These are phyloP conservation scores for Apodemia zela DNA, from an alignment of 2,888 invertebrate genomes.

Conservation along the genomic window DNA sequence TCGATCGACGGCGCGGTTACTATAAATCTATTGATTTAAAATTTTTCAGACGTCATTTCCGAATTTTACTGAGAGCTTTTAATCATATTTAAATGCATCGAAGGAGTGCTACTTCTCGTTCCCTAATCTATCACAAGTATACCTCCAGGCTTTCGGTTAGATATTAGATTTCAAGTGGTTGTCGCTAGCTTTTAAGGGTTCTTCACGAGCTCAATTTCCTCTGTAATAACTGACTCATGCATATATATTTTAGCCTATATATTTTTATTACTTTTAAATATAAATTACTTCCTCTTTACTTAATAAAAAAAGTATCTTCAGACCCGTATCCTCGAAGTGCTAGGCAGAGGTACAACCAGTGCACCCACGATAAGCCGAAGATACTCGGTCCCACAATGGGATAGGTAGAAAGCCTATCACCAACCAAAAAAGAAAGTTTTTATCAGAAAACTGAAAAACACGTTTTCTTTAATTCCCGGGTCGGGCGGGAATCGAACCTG, in stretches of 20 bases:
- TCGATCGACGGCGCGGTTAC: no score
- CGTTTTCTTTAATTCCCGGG: no score
- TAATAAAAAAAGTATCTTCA: no score
- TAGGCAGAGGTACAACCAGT: no score
- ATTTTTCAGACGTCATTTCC: neutral
- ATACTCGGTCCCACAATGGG: no score
- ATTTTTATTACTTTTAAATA: neutral
- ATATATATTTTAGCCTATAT: neutral
- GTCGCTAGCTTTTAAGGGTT: slow-evolving; percentile 3
- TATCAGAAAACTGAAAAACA: no score
- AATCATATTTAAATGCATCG: slow-evolving; percentile 26
- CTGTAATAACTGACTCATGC: neutral
- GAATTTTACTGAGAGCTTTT: slow-evolving; percentile 8
- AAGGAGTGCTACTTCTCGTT: slow-evolving; percentile 23
- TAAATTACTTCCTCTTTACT: neutral
- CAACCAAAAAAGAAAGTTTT: no score
- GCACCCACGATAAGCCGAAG: no score
- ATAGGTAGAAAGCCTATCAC: no score
- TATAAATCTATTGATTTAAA: neutral
- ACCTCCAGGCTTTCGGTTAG: slow-evolving; percentile 17
- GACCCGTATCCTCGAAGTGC: no score
- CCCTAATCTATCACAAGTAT: slow-evolving; percentile 20
- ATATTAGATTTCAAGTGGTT: slow-evolving; percentile 21
- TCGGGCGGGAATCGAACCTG: no score
- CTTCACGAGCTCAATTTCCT: slow-evolving; percentile 14